Percentiles rank a stretch among this genome's conserved stretches.
These are phyloP conservation scores for Macrotis lagotis DNA, from an alignment of 2,113 vertebrate genomes.

Conservation along the genomic window DNA sequence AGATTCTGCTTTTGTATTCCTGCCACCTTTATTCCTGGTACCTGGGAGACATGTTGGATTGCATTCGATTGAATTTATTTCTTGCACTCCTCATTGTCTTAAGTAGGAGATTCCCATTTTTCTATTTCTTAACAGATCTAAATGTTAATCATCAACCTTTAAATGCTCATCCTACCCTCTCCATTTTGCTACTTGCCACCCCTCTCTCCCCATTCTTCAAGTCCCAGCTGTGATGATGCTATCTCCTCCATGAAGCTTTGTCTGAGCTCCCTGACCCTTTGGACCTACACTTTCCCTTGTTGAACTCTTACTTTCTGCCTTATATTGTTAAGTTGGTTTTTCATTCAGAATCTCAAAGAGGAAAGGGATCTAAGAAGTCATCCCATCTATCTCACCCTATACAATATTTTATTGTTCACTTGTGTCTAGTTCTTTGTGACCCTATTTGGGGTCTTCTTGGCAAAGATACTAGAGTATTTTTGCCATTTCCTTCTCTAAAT, in stretches of 20 bases:
- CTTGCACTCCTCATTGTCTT: background rate
- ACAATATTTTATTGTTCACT: background rate
- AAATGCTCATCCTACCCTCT: background rate
- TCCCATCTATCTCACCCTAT: background rate
- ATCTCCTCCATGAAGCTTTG: background rate
- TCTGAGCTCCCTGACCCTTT: background rate
- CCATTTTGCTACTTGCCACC: background rate
- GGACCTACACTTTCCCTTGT: background rate
- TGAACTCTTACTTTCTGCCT: background rate
- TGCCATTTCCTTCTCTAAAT: background rate
- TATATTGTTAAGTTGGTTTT: background rate
- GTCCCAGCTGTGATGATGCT: background rate
- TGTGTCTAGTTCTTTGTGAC: background rate
- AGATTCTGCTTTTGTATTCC: background rate
- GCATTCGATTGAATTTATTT: background rate
- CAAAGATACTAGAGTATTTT: background rate
- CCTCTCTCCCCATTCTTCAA: background rate
- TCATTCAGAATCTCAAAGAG: background rate
- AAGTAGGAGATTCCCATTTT: background rate
- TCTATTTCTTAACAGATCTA: background rate
- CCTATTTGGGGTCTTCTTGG: background rate
- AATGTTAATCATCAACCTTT: background rate
- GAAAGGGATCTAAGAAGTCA: background rate
- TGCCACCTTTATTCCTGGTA: background rate
- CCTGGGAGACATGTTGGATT: background rate